Percentiles rank a stretch among this genome's conserved stretches.
Evolutionary conservation across 1,140 invertebrate species (phyloP).

Genomic region (Galleria mellonella): DNA sequence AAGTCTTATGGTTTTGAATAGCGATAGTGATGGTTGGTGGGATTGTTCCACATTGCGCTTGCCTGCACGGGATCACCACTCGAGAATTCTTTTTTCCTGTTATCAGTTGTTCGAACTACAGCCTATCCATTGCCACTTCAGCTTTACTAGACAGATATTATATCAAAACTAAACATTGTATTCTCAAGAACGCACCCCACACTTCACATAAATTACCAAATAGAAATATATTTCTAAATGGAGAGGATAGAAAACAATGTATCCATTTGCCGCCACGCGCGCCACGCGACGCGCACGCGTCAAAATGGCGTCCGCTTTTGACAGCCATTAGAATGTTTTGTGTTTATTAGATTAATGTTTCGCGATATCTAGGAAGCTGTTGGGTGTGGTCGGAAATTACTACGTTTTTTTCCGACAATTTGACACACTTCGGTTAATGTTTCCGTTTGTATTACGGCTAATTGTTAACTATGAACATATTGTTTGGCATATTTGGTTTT

Average conservation of each 20-base stretch:
- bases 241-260: conserved; percentile 45
- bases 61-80: too few species aligned
- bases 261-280: conserved; percentile 51
- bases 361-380: conserved; percentile 24
- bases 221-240: conserved; percentile 13
- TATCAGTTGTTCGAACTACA: too few species aligned
- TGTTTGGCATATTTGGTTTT: too few species aligned
- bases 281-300: conserved; percentile 39
- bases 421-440: conserved; percentile 25
- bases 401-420: conserved; percentile 19
- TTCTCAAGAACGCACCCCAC: too few species aligned
- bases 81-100: too few species aligned
- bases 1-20: too few species aligned
- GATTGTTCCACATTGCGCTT: too few species aligned
- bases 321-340: conserved; percentile 64
- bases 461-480: not conserved
- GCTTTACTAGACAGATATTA: too few species aligned
- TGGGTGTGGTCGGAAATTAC: conserved; percentile 18
- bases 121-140: too few species aligned
- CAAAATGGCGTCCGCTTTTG: conserved; percentile 36
- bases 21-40: too few species aligned
- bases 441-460: conserved; percentile 16
- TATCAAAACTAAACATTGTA: too few species aligned
- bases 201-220: too few species aligned
- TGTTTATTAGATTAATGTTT: conserved; percentile 70